phyloP scores from a whole-genome alignment of 53 echinoderm and acorn worm genomes.

The Temnopleurus reevesii region DNA sequence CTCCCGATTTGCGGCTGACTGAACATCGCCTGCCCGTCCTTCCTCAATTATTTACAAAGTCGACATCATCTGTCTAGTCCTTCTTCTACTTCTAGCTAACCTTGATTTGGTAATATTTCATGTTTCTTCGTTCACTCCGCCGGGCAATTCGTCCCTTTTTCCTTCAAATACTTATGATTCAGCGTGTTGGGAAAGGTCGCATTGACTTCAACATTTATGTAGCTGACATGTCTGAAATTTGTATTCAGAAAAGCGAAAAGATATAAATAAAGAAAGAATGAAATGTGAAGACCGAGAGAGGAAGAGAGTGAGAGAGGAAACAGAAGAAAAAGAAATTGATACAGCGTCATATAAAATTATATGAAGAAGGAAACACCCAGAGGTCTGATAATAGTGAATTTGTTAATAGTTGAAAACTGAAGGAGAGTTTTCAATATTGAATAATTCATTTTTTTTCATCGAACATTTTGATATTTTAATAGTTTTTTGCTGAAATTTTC shows the following conservation, averaged over 20 bases:
- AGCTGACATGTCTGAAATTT: no score
- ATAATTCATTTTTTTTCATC: no score
- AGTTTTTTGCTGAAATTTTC: no score
- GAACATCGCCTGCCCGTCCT: neutral
- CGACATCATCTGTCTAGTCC: neutral
- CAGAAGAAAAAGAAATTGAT: neutral
- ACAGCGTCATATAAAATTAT: no score
- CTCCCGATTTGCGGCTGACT: conserved; percentile 17
- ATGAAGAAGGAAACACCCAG: no score
- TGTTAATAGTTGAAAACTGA: no score
- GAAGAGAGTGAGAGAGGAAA: neutral
- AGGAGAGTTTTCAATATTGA: no score
- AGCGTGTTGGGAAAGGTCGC: neutral
- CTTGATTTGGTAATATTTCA: conserved; percentile 31
- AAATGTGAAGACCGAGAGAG: neutral
- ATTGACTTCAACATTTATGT: no score
- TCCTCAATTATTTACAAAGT: conserved; percentile 1
- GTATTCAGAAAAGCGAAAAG: neutral
- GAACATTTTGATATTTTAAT: no score
- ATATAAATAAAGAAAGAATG: neutral
- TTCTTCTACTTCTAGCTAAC: neutral
- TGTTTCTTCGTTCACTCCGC: neutral
- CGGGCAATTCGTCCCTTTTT: neutral
- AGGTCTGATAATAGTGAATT: no score
- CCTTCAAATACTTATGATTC: conserved; percentile 30